A percentile compares a stretch with the other conserved stretches of the same genome.
Conservation (phyloP, 2,113 vertebrate genomes). For the Ammodytes marinus region DNA sequence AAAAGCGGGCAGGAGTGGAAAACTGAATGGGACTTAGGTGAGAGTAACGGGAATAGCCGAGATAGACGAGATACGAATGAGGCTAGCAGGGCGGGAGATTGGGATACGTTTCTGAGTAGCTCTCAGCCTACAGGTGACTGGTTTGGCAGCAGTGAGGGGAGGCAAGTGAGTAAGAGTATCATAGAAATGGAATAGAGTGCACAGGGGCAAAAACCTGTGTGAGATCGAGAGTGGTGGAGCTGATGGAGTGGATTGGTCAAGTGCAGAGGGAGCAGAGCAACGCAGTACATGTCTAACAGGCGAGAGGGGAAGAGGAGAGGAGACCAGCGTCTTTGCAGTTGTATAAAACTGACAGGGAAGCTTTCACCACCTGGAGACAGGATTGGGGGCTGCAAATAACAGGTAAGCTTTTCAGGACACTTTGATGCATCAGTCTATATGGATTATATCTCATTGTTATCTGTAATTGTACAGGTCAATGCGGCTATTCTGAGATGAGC, state of each 20-base stretch:
- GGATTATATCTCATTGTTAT: conserved; percentile 39
- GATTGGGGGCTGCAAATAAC: conserved; percentile 35
- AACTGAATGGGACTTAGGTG: conserved; percentile 65
- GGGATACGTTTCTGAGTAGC: conserved; percentile 65
- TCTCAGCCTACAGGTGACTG: conserved; percentile 71
- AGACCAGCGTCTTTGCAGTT: conserved; percentile 30
- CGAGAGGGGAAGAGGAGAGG: conserved; percentile 33
- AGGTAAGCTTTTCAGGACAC: conserved; percentile 64
- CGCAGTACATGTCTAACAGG: conserved; percentile 49
- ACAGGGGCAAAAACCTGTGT: conserved; percentile 52
- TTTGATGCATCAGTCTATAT: conserved; percentile 24
- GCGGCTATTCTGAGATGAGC: conserved; percentile 35
- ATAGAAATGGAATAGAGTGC: conserved; percentile 61
- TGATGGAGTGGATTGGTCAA: conserved; percentile 76
- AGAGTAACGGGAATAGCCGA: conserved; percentile 58
- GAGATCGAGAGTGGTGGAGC: conserved; percentile 56
- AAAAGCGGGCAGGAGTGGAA: conserved; percentile 62
- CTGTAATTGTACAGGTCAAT: conserved; percentile 34
- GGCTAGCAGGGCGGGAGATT: conserved; percentile 58
- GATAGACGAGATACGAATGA: conserved; percentile 68
- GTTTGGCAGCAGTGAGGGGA: conserved; percentile 49
- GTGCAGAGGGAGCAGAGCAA: conserved; percentile 69
- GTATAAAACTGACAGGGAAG: conserved; percentile 56
- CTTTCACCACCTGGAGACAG: conserved; percentile 45
- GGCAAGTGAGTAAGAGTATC: conserved; percentile 59